phyloP scores from a whole-genome alignment of 2,888 invertebrate species.

The Athalia cordata region DNA sequence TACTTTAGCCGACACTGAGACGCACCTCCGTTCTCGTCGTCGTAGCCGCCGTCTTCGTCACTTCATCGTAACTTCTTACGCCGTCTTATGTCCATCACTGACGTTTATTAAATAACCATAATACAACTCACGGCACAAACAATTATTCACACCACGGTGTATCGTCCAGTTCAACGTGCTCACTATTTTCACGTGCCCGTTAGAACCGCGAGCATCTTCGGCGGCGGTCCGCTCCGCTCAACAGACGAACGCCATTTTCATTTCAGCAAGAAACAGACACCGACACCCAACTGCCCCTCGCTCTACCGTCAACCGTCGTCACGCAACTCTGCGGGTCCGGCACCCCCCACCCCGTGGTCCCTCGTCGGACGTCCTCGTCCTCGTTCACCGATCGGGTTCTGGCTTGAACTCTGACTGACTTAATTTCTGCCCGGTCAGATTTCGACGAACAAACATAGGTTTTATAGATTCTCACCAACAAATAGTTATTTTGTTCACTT shows the following conservation, averaged over 20 bases:
- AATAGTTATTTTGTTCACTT: slow-evolving; percentile 10
- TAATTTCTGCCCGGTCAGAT: background rate
- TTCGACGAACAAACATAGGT: background rate
- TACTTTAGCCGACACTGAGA: slow-evolving; percentile 49
- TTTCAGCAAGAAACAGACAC: slow-evolving; percentile 56
- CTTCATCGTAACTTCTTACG: slow-evolving; percentile 58
- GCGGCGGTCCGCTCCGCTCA: slow-evolving; percentile 62
- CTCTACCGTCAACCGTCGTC: background rate
- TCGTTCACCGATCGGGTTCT: slow-evolving; percentile 16
- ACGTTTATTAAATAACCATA: slow-evolving; percentile 32
- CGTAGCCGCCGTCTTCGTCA: slow-evolving; percentile 57
- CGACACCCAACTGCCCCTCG: slow-evolving; percentile 6
- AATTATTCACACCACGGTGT: slow-evolving; percentile 3
- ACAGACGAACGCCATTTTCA: slow-evolving; percentile 71
- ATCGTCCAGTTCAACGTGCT: slow-evolving; percentile 34
- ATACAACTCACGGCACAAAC: background rate
- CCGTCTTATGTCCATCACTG: slow-evolving; percentile 44
- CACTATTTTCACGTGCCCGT: slow-evolving; percentile 59
- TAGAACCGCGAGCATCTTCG: slow-evolving; percentile 57
- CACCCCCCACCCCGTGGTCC: slow-evolving; percentile 11
- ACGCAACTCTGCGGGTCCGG: slow-evolving; percentile 1
- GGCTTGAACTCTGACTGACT: background rate
- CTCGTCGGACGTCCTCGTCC: background rate
- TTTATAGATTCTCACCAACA: background rate
- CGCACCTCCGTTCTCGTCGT: slow-evolving; percentile 50